Evolutionary conservation across 1,140 invertebrate species (phyloP), one percentile per base, ranked within the genome.

Genomic region (Drosophila sechellia): DNA sequence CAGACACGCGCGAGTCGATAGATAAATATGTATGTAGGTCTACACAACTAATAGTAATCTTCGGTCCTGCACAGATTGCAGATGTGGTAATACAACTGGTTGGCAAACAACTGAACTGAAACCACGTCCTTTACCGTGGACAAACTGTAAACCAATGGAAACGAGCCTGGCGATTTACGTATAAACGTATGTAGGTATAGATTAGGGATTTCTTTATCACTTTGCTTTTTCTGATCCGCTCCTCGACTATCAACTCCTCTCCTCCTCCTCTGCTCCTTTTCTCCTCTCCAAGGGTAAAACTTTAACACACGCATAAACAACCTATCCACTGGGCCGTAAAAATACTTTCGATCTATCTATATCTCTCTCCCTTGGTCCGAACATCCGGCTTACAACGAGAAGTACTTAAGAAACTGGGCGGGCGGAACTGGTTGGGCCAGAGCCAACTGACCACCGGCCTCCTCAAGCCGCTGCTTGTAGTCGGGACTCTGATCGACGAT

Each of bases 361-460:
- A 48, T 76, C 72, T 69, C 59, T 74, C 63, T 78, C 64, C 77
- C 66, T 81, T 81, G 60, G 78, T 77, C 71, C 10, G 50, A 31
- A 37, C 27, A 39, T 22, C 5, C 35, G 53, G 43, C 59, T 94
- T 95, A 97, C 86, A 98, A 95, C 39, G 97, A 97, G 93, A 98
- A 98, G 92, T 97, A 98, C 92, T 97, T 97, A 17, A 98, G 94
- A 93, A 98, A 98, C 64, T 96, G 96, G 56, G 97, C 96, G 15
- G 97, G 97, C 13, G 96, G 96, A 72, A 98, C 95, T 5, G 97
- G 96, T 81, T 97, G 95, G 66, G 97, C 96, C 5, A 97, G 94
- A 8, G 96, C 95, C n/a, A 95, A 93, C 37, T 96, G 96, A 35
- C 96, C 96, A 55, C 96, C 96, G 4, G 96, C 96, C 85, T 96